A percentile compares a stretch with the other conserved stretches of the same genome.
These are phyloP conservation scores for Podarcis muralis DNA, from an alignment of 2,113 vertebrate species.

Conservation along the genomic window DNA sequence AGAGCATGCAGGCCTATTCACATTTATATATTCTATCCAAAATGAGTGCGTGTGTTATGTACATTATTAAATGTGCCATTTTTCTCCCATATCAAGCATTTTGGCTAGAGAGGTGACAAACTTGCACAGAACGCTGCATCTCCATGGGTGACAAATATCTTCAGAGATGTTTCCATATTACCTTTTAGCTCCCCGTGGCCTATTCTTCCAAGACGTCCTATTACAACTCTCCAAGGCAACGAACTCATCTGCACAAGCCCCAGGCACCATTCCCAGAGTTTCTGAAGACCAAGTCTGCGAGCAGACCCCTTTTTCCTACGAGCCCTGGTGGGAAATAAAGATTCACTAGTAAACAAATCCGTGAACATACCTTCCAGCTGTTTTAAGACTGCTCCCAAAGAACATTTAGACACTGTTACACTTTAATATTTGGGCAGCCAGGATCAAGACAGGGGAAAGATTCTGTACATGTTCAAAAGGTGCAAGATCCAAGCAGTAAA, in stretches of 20 bases:
- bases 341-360: background rate
- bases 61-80: background rate
- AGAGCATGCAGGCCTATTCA: background rate
- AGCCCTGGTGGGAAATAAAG: constrained; percentile 76
- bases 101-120: background rate
- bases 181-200: constrained; percentile 97
- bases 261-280: constrained; percentile 98
- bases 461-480: too few relatives aligned
- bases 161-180: constrained; percentile 55
- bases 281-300: constrained; percentile 92
- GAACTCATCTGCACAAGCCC: constrained; percentile 98
- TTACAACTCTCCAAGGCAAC: constrained; percentile 96
- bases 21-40: background rate
- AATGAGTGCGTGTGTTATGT: too few relatives aligned
- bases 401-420: background rate
- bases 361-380: too few relatives aligned
- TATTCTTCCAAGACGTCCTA: constrained; percentile 96
- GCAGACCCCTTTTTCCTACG: constrained; percentile 99
- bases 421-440: background rate
- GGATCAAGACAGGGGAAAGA: background rate
- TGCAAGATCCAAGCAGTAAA: background rate
- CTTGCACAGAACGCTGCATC: background rate
- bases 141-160: background rate
- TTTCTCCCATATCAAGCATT: fast-evolving
- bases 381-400: background rate